Conservation (phyloP, 2,113 vertebrate genomes). For the Sporophila hypoxantha region DNA sequence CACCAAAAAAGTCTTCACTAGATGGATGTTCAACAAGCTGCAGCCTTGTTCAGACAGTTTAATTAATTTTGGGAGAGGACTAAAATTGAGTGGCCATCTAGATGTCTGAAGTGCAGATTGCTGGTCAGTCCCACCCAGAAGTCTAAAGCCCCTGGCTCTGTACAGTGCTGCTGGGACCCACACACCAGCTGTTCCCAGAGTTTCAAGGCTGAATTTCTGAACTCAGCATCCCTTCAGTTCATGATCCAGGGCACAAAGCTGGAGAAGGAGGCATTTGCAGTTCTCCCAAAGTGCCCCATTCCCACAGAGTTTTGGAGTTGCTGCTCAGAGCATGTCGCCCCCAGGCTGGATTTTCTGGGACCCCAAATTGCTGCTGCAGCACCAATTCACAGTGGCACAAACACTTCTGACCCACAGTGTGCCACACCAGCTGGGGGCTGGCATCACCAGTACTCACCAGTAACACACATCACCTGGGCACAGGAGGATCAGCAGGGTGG, state of each 20-base stretch:
- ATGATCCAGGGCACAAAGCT: neutral
- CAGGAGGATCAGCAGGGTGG: rapidly evolving
- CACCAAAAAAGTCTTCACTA: neutral
- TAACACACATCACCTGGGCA: neutral
- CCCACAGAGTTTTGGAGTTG: rapidly evolving
- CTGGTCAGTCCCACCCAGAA: neutral
- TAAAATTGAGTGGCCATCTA: neutral
- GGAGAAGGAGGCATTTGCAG: neutral
- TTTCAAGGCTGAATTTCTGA: neutral
- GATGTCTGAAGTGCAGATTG: neutral
- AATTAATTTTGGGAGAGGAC: neutral
- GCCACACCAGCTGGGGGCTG: neutral
- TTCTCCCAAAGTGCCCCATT: neutral
- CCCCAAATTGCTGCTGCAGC: neutral
- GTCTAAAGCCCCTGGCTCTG: neutral
- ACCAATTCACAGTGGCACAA: neutral
- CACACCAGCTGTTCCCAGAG: neutral
- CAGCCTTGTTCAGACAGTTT: neutral
- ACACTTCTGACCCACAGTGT: neutral
- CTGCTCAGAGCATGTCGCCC: neutral
- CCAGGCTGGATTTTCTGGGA: neutral
- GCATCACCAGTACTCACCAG: neutral
- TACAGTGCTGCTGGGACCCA: neutral
- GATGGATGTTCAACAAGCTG: neutral
- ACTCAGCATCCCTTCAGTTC: neutral